Evolutionary conservation across 2,888 invertebrate species (phyloP), one percentile per base, ranked within the genome.

Genomic region (Uropetala carovei): DNA sequence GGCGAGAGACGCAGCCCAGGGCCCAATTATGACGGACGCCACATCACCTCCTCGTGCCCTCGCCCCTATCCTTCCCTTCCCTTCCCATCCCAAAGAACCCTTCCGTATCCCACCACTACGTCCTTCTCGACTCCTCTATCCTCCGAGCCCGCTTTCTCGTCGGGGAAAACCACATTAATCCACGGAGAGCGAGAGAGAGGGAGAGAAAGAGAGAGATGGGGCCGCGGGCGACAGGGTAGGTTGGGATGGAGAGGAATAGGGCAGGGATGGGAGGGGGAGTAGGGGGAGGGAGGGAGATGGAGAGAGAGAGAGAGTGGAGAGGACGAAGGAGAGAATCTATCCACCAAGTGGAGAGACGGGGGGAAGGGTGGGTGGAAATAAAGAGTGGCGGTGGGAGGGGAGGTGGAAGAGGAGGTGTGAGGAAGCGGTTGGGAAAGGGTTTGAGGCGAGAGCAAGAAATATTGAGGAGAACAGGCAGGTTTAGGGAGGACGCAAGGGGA

Each of bases 111-210:
- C 18, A 68, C 18, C 68, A 64, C 64, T 16, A 16, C 8, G 64
- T 43, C 43, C 64, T 68, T 22, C 68, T n/a, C 68, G 68, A 68
- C 22, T 68, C 22, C 68, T 68, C 68, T 16, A 68, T 22, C 68
- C 68, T 68, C n/a, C 14, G 16, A 64, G 64, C 64, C 16, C 64
- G 68, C 68, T 68, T 68, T 18, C 68, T 68, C 68, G 68, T 68
- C 68, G 68, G n/a, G 68, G 68, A 68, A 68, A 68, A 68, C 68
- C 68, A 68, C 68, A 68, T 68, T 68, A 68, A 68, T 68, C 68
- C 68, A 68, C n/a, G 68, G n/a, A n/a, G 68, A n/a, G 68, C 16
- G 22, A 22, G 68, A 10, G n/a, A 22, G n/a, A 64, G 18, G 18
- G 68, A 68, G 68, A 68, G 22, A 22, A 18, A n/a, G n/a, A 22